Evolutionary conservation across 2,888 invertebrate species (phyloP).

Genomic region (Drosophila subsilvestris): DNA sequence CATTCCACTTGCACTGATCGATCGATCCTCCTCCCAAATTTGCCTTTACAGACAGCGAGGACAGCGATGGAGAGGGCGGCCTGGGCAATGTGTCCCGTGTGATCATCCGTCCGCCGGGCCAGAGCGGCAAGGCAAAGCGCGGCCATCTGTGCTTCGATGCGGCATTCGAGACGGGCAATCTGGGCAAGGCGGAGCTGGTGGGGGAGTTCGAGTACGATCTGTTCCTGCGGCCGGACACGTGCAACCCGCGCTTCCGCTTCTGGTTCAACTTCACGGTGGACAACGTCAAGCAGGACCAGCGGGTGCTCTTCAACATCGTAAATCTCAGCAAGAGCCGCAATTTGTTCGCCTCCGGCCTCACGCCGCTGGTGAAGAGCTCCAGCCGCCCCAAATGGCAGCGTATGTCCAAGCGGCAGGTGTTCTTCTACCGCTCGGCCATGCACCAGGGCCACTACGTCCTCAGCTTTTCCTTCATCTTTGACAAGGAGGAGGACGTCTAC

Average conservation of each 20-base stretch:
- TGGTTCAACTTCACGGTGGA: slow-evolving; percentile 99
- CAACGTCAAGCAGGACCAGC: slow-evolving; percentile 96
- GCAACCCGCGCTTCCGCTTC: slow-evolving; percentile 95
- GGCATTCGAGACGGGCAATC: slow-evolving; percentile 97
- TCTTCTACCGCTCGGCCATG: slow-evolving; percentile 94
- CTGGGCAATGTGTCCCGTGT: slow-evolving; percentile 95
- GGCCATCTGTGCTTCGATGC: slow-evolving; percentile 99
- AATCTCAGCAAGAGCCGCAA: slow-evolving; percentile 97
- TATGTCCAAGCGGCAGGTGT: slow-evolving; percentile 92
- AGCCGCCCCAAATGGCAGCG: slow-evolving; percentile 96
- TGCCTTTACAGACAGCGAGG: slow-evolving; percentile 90
- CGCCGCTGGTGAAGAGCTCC: slow-evolving; percentile 96
- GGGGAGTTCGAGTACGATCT: slow-evolving; percentile 98
- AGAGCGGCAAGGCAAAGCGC: slow-evolving; percentile 97
- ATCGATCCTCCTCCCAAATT: neutral
- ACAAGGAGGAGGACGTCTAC: slow-evolving; percentile 96
- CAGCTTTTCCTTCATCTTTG: slow-evolving; percentile 97
- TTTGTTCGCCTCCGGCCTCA: slow-evolving; percentile 94
- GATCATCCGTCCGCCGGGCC: slow-evolving; percentile 94
- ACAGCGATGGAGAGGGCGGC: slow-evolving; percentile 96
- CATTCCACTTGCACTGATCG: neutral
- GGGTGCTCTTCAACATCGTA: slow-evolving; percentile 98
- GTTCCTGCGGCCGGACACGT: slow-evolving; percentile 97
- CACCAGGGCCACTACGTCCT: slow-evolving; percentile 96
- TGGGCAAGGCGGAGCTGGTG: slow-evolving; percentile 97